phyloP scores from a whole-genome alignment of 2,888 invertebrate genomes.

The Spisula solida region DNA sequence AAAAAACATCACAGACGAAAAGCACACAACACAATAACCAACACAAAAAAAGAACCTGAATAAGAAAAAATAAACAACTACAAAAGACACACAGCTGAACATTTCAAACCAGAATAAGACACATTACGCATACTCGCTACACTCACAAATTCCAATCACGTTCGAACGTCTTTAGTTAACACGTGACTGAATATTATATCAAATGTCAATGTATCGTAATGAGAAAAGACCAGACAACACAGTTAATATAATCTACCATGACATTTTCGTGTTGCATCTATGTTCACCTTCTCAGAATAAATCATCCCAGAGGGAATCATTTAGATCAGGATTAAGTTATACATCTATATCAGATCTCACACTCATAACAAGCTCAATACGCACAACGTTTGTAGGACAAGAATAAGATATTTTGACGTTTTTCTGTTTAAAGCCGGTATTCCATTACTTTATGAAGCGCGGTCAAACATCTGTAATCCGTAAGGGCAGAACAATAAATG shows the following conservation, averaged over 20 bases:
- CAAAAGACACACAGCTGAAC: too few species aligned
- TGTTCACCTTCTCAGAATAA: neutral
- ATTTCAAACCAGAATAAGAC: too few species aligned
- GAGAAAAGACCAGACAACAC: neutral
- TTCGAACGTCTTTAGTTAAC: neutral
- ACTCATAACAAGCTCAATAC: neutral
- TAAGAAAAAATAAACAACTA: too few species aligned
- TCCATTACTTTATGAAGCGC: too few species aligned
- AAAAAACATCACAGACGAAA: too few species aligned
- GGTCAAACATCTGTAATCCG: too few species aligned
- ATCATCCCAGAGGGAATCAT: slow-evolving; percentile 16
- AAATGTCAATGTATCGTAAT: slow-evolving; percentile 17
- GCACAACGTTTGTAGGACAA: too few species aligned
- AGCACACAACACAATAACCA: too few species aligned
- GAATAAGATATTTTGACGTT: too few species aligned
- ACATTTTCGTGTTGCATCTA: neutral
- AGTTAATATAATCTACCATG: neutral
- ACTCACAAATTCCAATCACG: neutral
- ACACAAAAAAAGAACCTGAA: too few species aligned
- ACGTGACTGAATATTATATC: neutral
- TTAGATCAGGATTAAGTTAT: neutral
- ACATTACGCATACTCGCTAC: neutral
- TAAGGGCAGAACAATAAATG: too few species aligned
- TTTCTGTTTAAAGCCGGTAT: too few species aligned
- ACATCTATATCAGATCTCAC: neutral